Conservation (phyloP, 1,140 invertebrate genomes). For the Psix sp. region DNA sequence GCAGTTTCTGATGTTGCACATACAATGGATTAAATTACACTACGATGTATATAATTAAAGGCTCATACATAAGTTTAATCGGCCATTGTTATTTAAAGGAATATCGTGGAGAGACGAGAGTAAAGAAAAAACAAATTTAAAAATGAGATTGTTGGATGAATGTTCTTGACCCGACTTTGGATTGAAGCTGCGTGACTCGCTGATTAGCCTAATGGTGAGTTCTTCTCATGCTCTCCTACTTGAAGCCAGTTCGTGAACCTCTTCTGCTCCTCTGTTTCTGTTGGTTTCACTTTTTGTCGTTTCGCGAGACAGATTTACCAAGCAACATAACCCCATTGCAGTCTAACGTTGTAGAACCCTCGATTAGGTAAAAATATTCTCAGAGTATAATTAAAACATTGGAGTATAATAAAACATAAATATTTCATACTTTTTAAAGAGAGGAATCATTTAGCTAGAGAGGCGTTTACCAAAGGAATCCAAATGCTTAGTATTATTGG, state of each 20-base stretch:
- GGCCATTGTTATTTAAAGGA: constrained; percentile 19
- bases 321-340: constrained; percentile 47
- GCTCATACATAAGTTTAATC: constrained; percentile 9
- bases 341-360: constrained; percentile 56
- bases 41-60: too few species aligned
- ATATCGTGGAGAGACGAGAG: not conserved
- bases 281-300: constrained; percentile 35
- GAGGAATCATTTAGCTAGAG: constrained; percentile 13
- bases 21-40: too few species aligned
- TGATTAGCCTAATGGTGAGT: constrained; percentile 76
- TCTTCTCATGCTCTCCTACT: constrained; percentile 71
- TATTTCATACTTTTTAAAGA: constrained; percentile 61
- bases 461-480: too few species aligned
- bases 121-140: constrained; percentile 9
- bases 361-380: constrained; percentile 70
- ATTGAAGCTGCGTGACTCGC: constrained; percentile 68
- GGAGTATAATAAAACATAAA: constrained; percentile 59
- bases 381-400: constrained; percentile 65
- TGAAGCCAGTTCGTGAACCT: constrained; percentile 70
- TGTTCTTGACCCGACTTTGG: constrained; percentile 67
- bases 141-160: constrained; percentile 66
- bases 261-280: constrained; percentile 32
- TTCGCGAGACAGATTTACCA: constrained; percentile 34
- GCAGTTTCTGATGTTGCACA: too few species aligned
- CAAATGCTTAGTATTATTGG: constrained; percentile 30